A percentile compares a stretch with the other conserved stretches of the same genome.
phyloP scores from a whole-genome alignment of 2,797 vertebrate species.

The Myiotriccus ornatus region DNA sequence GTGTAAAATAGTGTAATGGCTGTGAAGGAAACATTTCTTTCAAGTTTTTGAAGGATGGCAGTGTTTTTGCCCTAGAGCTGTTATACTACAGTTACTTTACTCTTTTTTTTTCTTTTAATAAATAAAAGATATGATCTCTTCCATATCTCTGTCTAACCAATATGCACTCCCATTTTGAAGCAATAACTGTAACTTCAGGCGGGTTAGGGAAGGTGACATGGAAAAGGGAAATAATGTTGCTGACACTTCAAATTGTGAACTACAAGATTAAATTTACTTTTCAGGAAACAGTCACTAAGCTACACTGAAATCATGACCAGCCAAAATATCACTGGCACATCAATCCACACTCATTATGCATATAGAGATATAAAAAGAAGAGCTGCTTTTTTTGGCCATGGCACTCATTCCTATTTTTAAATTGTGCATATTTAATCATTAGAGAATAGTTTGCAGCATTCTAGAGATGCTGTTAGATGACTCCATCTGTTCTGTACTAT shows the following conservation, averaged over 20 bases:
- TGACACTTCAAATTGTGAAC: background rate
- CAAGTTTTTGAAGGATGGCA: background rate
- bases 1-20: background rate
- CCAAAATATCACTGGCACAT: slow-evolving; percentile 53
- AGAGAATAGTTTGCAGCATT: slow-evolving; percentile 42
- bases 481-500: slow-evolving; percentile 60
- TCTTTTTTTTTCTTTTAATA: background rate
- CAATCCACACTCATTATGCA: slow-evolving; percentile 7
- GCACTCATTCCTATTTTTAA: slow-evolving; percentile 59
- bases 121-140: background rate
- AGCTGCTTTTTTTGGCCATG: slow-evolving; percentile 41
- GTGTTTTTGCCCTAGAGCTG: background rate
- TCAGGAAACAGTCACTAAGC: slow-evolving; percentile 10
- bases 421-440: slow-evolving; percentile 57
- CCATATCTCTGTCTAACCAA: background rate
- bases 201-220: background rate
- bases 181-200: background rate
- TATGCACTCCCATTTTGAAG: background rate
- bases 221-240: background rate
- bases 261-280: background rate
- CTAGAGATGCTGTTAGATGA: slow-evolving; percentile 40
- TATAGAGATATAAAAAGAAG: slow-evolving; percentile 54
- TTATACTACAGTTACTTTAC: background rate
- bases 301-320: slow-evolving; percentile 42
- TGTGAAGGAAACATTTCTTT: background rate